phyloP scores from a whole-genome alignment of 2,888 invertebrate species.

The Congeria kusceri region DNA sequence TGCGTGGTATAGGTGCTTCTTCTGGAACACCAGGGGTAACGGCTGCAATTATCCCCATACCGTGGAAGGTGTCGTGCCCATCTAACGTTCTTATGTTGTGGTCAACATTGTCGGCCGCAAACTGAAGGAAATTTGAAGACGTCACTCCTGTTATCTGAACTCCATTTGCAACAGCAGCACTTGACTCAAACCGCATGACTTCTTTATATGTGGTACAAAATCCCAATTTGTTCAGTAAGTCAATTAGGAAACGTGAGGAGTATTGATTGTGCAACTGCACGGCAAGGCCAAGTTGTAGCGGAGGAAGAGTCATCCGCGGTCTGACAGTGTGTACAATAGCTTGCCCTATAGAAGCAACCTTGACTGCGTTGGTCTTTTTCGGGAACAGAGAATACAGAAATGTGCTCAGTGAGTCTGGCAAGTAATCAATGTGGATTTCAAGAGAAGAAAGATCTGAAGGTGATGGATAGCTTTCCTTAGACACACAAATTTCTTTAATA shows the following conservation, averaged over 20 bases:
- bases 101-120: slow-evolving; percentile 73
- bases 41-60: slow-evolving; percentile 71
- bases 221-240: slow-evolving; percentile 57
- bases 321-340: slow-evolving; percentile 60
- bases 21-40: slow-evolving; percentile 52
- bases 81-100: slow-evolving; percentile 70
- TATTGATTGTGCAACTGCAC: slow-evolving; percentile 57
- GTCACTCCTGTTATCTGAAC: slow-evolving; percentile 34
- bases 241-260: slow-evolving; percentile 62
- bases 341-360: slow-evolving; percentile 60
- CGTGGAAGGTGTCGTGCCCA: slow-evolving; percentile 69
- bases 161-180: slow-evolving; percentile 53
- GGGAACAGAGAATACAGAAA: slow-evolving; percentile 39
- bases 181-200: slow-evolving; percentile 59
- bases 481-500: slow-evolving; percentile 42
- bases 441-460: slow-evolving; percentile 11
- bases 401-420: slow-evolving; percentile 26
- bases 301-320: slow-evolving; percentile 49
- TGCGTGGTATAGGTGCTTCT: too few species aligned
- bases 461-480: slow-evolving; percentile 28
- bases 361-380: background rate
- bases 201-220: slow-evolving; percentile 64
- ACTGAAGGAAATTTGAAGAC: slow-evolving; percentile 52
- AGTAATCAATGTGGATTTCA: slow-evolving; percentile 6
- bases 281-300: slow-evolving; percentile 62